Evolutionary conservation across 1,140 invertebrate species (phyloP).

Genomic region (Drosophila yakuba): DNA sequence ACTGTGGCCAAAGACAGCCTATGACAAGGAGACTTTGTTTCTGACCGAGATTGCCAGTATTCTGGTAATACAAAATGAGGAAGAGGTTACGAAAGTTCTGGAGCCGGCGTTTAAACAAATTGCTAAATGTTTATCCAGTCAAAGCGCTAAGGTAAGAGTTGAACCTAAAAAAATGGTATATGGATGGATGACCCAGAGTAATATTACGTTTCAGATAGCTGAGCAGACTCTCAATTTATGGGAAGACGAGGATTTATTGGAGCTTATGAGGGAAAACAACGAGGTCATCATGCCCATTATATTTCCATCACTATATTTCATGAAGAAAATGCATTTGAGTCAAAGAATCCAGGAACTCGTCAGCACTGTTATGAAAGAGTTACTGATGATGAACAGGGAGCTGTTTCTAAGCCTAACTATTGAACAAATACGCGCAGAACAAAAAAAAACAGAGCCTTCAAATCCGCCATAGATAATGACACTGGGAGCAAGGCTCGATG

Average conservation of each 20-base stretch:
- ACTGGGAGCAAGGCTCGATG: too few species aligned
- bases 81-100: not conserved
- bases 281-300: not conserved
- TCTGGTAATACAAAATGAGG: not conserved
- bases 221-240: not conserved
- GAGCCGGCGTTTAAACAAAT: not conserved
- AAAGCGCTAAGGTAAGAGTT: not conserved
- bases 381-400: not conserved
- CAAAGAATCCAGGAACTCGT: not conserved
- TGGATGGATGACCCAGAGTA: too few species aligned
- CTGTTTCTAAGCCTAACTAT: not conserved
- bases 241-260: rapidly evolving
- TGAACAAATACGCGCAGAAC: not conserved
- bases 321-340: not conserved
- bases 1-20: not conserved
- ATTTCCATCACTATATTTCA: not conserved
- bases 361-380: not conserved
- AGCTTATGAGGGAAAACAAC: not conserved
- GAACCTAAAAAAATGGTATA: too few species aligned
- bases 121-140: not conserved
- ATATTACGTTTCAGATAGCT: not conserved
- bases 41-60: not conserved
- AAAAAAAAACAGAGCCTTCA: not conserved
- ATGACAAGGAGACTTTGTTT: not conserved
- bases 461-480: too few species aligned